Evolutionary conservation across 1,140 invertebrate species (phyloP).

Genomic region (Drosophila mojavensis): DNA sequence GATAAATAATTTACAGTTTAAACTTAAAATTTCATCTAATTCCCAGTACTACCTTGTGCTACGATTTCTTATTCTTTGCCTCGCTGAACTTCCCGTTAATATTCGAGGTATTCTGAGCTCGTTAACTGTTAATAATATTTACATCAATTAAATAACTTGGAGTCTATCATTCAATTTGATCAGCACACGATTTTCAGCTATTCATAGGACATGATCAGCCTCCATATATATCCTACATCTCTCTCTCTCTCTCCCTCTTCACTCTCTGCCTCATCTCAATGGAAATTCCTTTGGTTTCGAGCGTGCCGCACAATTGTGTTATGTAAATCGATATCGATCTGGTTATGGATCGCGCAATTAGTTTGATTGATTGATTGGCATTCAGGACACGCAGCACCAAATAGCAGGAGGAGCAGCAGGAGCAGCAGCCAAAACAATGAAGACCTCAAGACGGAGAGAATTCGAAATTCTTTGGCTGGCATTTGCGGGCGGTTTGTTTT

Average conservation of each 20-base stretch:
- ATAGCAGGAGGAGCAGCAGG: slow-evolving; percentile 3
- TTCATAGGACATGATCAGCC: background rate
- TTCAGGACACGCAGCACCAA: slow-evolving; percentile 58
- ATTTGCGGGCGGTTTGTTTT: slow-evolving; percentile 77
- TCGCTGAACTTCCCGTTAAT: background rate
- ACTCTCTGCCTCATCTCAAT: background rate
- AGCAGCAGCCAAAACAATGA: slow-evolving; percentile 1
- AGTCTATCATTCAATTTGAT: background rate
- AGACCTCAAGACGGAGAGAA: background rate
- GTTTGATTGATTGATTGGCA: slow-evolving; percentile 63
- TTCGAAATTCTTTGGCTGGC: slow-evolving; percentile 2
- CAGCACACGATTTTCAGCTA: slow-evolving; percentile 4
- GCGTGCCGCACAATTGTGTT: slow-evolving; percentile 59
- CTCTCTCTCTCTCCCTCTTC: background rate
- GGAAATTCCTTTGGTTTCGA: slow-evolving; percentile 29
- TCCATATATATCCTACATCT: background rate
- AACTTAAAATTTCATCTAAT: no score
- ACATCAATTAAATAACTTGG: no score
- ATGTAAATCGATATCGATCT: slow-evolving; percentile 72
- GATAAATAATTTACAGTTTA: no score
- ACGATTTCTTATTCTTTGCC: no score
- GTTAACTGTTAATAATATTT: no score
- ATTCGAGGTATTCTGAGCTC: no score
- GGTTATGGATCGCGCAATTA: slow-evolving; percentile 44
- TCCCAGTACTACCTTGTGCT: no score